A percentile compares a stretch with the other conserved stretches of the same genome.
These are phyloP conservation scores for Bathynomus jamesi DNA, from an alignment of 1,140 invertebrate genomes.

Conservation along the genomic window DNA sequence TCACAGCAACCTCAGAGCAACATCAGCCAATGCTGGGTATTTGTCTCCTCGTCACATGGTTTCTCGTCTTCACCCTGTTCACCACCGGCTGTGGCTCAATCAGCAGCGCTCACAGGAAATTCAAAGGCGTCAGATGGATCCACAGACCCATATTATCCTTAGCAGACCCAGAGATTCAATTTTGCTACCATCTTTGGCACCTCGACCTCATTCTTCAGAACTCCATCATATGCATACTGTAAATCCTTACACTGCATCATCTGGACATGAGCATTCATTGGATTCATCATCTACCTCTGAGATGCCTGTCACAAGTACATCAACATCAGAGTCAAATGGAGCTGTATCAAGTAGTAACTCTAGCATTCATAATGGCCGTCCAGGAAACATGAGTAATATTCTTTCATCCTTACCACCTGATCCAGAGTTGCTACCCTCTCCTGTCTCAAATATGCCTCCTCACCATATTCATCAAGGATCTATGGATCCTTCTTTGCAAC, in stretches of 20 bases:
- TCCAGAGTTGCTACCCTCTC: no score
- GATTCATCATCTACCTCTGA: conserved; percentile 16
- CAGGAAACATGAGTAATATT: not conserved
- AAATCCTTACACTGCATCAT: conserved; percentile 12
- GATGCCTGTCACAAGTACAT: not conserved
- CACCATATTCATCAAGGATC: no score
- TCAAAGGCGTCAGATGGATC: conserved; percentile 30
- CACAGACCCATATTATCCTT: not conserved
- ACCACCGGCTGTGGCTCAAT: conserved; percentile 30
- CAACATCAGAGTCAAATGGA: not conserved
- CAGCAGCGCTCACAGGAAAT: conserved; percentile 31
- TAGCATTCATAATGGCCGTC: not conserved
- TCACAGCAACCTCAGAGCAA: conserved; percentile 15
- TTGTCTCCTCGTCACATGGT: conserved; percentile 13
- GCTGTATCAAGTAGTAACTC: not conserved
- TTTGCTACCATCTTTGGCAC: not conserved
- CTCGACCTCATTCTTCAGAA: conserved; percentile 6
- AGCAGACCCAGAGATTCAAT: not conserved
- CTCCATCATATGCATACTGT: conserved; percentile 24
- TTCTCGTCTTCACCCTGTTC: conserved; percentile 27
- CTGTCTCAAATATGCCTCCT: no score
- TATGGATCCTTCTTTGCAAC: no score
- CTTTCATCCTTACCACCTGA: no score
- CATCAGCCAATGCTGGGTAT: conserved; percentile 24
- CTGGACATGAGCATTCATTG: not conserved